Evolutionary conservation across 2,113 vertebrate genomes (phyloP), one percentile per base, ranked within the genome.

Genomic region (Triplophysa rosa): DNA sequence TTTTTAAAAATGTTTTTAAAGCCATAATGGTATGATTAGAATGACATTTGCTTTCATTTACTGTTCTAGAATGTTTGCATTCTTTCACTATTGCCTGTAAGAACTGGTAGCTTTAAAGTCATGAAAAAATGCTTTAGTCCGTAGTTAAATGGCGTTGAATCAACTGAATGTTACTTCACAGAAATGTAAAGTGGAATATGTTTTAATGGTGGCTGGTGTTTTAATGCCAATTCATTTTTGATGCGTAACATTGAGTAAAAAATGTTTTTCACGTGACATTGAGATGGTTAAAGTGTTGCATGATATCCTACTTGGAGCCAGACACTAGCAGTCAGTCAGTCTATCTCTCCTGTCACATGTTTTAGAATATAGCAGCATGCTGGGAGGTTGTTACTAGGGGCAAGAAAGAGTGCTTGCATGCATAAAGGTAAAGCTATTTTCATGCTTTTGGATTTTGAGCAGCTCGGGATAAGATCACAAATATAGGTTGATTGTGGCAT

Each of bases 331-430:
- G 58, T 70, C 67, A 23, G 56, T 70, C 33, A 6, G 70, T 61
- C 70, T 59, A 49, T 72, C 19, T 78, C 37, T 8, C 56, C 33
- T 52, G 33, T 73, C 47, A 64, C 62, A 73, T 73, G 29, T 65
- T 13, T 80, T 56, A 37, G 58, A 72, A 67, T 73, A 59, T 65
- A 65, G 78, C 49, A 9, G 49, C 49, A n/a, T 40, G 17, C 52
- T 73, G 45, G 67, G 67, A 29, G 63, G 78, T 64, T 62, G 68
- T 80, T 70, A 68, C 59, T 70, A 69, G 47, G 61, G 47, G 69
- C 68, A 66, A 49, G 23, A 49, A 33, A 49, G 42, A 47, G 61
- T 9, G 17, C 73, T 64, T 52, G 61, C 33, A 24, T 62, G 40
- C 52, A 16, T 68, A 19, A 37, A 71, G 17, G 49, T 58, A 42